A percentile compares a stretch with the other conserved stretches of the same genome.
phyloP scores from a whole-genome alignment of 2,797 vertebrate genomes.

The Gambusia yucatana region DNA sequence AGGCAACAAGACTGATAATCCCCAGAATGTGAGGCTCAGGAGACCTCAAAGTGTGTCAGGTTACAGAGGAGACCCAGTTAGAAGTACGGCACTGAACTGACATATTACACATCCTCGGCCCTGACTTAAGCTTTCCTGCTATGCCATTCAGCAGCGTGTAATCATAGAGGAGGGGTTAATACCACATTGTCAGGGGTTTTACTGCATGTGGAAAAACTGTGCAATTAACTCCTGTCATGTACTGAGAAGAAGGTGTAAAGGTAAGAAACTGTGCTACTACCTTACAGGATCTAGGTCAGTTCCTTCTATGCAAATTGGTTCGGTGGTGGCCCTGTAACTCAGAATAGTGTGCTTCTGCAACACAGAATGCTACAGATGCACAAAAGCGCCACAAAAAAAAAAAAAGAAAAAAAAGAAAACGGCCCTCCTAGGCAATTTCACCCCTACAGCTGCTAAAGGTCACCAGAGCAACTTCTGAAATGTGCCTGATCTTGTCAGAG shows the following conservation, averaged over 20 bases:
- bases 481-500: conserved; percentile 57
- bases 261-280: conserved; percentile 15
- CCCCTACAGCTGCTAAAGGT: conserved; percentile 75
- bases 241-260: conserved; percentile 7
- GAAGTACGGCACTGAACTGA: conserved; percentile 11
- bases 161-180: conserved; percentile 17
- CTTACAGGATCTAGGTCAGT: conserved; percentile 5
- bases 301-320: conserved; percentile 5
- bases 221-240: conserved; percentile 11
- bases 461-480: conserved; percentile 68
- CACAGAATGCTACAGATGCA: conserved; percentile 13
- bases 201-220: conserved; percentile 22
- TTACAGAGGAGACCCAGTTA: conserved; percentile 23
- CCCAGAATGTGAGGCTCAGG: conserved; percentile 24
- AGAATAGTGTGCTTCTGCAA: neutral
- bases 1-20: conserved; percentile 34
- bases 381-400: conserved; percentile 11
- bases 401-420: neutral
- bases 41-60: conserved; percentile 19
- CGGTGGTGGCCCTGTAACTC: conserved; percentile 23
- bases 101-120: conserved; percentile 6
- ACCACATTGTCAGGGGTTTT: conserved; percentile 21
- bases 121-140: conserved; percentile 18
- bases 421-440: conserved; percentile 55
- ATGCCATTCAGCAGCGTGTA: conserved; percentile 8